These are phyloP conservation scores for Hyles lineata DNA, from an alignment of 2,888 invertebrate genomes.

Conservation along the genomic window DNA sequence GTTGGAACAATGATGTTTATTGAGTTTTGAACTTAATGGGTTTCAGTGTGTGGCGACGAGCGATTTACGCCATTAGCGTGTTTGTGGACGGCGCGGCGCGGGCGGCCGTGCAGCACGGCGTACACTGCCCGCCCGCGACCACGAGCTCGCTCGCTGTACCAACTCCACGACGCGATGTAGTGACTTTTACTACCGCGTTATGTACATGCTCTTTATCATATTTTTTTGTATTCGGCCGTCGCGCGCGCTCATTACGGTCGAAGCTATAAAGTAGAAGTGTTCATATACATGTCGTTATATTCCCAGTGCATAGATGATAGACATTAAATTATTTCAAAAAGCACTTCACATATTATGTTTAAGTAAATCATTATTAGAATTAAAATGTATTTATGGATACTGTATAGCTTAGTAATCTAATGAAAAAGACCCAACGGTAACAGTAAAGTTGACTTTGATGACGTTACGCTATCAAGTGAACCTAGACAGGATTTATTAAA, in stretches of 20 bases:
- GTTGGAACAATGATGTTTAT: constrained; percentile 81
- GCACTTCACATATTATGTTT: not conserved
- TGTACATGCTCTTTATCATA: not conserved
- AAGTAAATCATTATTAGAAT: too few species aligned
- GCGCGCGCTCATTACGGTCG: not conserved
- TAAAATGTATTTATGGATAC: too few species aligned
- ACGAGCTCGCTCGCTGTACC: not conserved
- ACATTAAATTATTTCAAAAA: not conserved
- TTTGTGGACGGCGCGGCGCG: constrained; percentile 54
- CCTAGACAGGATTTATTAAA: too few species aligned
- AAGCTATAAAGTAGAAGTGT: not conserved
- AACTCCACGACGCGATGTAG: not conserved
- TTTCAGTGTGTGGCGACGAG: constrained; percentile 67
- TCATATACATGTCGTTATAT: not conserved
- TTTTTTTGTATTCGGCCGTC: not conserved
- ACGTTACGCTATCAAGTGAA: too few species aligned
- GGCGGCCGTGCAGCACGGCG: constrained; percentile 7
- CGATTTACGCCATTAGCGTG: constrained; percentile 75
- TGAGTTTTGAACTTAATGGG: constrained; percentile 81
- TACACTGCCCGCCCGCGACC: not conserved
- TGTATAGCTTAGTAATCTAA: too few species aligned
- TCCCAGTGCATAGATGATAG: not conserved
- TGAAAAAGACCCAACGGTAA: too few species aligned
- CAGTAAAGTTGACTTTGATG: too few species aligned
- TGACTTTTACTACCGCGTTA: not conserved